A percentile compares a stretch with the other conserved stretches of the same genome.
phyloP scores from a whole-genome alignment of 2,113 vertebrate species.

The Entelurus aequoreus region DNA sequence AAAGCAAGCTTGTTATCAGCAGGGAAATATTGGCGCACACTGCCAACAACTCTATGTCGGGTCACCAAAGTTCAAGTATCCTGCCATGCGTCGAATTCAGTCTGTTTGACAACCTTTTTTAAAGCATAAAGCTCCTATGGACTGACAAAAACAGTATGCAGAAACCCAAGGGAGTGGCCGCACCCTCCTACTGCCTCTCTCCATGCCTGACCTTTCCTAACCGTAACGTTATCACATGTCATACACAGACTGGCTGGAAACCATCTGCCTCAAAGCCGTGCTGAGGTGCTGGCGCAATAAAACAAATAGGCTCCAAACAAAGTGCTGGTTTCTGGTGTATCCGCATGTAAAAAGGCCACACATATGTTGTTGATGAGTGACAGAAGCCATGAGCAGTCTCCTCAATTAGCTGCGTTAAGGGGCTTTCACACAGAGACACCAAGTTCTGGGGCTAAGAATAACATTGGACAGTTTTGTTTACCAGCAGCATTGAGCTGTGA shows the following conservation, averaged over 20 bases:
- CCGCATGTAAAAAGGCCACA: conserved; percentile 22
- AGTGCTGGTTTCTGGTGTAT: conserved; percentile 36
- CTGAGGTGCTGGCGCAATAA: conserved; percentile 36
- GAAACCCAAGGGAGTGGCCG: conserved; percentile 15
- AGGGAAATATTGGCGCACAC: conserved; percentile 52
- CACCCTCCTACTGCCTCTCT: conserved; percentile 41
- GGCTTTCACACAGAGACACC: conserved; percentile 55
- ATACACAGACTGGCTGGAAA: conserved; percentile 66
- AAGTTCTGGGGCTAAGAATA: conserved; percentile 67
- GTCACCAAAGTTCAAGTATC: conserved; percentile 54
- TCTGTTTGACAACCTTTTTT: conserved; percentile 22
- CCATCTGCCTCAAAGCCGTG: conserved; percentile 66
- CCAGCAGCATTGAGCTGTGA: conserved; percentile 29
- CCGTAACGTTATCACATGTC: conserved; percentile 72
- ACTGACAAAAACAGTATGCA: conserved; percentile 3
- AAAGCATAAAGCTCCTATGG: not conserved
- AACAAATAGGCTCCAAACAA: conserved; percentile 11
- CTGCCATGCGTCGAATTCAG: conserved; percentile 27
- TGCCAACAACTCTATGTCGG: conserved; percentile 28
- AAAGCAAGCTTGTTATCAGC: conserved; percentile 51
- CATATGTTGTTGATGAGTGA: conserved; percentile 41
- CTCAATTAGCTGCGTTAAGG: conserved; percentile 60
- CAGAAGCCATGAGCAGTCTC: conserved; percentile 49
- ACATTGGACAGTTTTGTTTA: conserved; percentile 46
- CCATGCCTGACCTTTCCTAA: conserved; percentile 70